These are phyloP conservation scores for Anguilla anguilla DNA, from an alignment of 2,797 vertebrate species.

Conservation along the genomic window DNA sequence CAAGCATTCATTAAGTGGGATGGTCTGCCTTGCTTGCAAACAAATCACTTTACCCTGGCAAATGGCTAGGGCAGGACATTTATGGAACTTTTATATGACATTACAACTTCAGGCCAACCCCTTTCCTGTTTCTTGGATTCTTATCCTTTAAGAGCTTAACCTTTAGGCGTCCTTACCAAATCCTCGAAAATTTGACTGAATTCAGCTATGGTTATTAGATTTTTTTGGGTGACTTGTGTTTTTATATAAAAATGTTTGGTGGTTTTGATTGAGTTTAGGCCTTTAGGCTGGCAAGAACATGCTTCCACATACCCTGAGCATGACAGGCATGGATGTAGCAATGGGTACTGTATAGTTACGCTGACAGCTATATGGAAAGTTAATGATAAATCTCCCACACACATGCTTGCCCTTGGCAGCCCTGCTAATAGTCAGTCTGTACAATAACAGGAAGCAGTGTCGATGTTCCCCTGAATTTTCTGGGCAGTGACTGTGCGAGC, in stretches of 20 bases:
- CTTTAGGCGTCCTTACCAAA: too few relatives aligned
- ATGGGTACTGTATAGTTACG: neutral
- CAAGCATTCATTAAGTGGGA: constrained; percentile 5
- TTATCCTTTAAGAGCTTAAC: neutral
- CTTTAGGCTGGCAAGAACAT: neutral
- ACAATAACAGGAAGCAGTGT: neutral
- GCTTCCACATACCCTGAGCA: neutral
- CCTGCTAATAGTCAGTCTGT: neutral
- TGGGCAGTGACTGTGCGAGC: neutral
- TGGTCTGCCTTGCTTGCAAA: neutral
- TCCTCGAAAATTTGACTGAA: neutral
- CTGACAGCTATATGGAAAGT: neutral
- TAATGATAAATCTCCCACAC: neutral
- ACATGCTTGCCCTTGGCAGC: neutral
- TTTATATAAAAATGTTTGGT: neutral
- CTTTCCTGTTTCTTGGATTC: neutral
- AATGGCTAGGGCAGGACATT: neutral
- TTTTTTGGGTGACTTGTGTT: neutral
- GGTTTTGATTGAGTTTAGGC: constrained; percentile 4
- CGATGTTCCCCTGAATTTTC: neutral
- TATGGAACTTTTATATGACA: neutral
- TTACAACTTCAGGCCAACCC: neutral
- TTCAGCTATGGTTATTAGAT: neutral
- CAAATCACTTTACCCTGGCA: neutral
- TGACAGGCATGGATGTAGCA: neutral